These are phyloP conservation scores for Liolophura sinensis DNA, from an alignment of 1,140 invertebrate genomes.

Conservation along the genomic window DNA sequence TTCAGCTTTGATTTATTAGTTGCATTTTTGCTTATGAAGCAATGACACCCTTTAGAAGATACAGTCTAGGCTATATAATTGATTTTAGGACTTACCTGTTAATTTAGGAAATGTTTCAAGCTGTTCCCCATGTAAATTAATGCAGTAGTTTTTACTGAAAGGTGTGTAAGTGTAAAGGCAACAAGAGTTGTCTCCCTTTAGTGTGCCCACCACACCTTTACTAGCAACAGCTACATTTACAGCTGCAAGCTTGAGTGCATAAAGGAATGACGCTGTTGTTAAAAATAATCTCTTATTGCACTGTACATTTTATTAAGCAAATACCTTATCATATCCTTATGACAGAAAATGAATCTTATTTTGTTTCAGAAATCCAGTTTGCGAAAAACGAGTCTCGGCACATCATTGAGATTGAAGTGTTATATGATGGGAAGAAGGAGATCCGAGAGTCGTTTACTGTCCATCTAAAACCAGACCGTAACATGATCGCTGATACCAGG, in stretches of 20 bases:
- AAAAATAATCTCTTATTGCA: neutral
- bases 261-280: neutral
- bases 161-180: too few relatives aligned
- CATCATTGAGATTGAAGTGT: conserved; percentile 53
- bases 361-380: conserved; percentile 49
- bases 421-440: conserved; percentile 53
- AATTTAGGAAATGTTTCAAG: too few relatives aligned
- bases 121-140: too few relatives aligned
- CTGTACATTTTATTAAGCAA: neutral
- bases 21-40: too few relatives aligned
- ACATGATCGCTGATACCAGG: conserved; percentile 49
- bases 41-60: too few relatives aligned
- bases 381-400: conserved; percentile 41
- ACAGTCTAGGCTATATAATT: neutral
- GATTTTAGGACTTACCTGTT: too few relatives aligned
- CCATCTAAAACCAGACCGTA: conserved; percentile 42
- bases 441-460: conserved; percentile 56
- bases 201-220: too few relatives aligned
- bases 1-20: too few relatives aligned
- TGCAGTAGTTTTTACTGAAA: too few relatives aligned
- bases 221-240: neutral
- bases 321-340: neutral
- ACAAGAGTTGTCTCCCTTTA: too few relatives aligned
- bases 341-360: neutral
- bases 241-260: neutral